These are phyloP conservation scores for Himalopsyche kuldschensis DNA, from an alignment of 2,888 invertebrate species.

Conservation along the genomic window DNA sequence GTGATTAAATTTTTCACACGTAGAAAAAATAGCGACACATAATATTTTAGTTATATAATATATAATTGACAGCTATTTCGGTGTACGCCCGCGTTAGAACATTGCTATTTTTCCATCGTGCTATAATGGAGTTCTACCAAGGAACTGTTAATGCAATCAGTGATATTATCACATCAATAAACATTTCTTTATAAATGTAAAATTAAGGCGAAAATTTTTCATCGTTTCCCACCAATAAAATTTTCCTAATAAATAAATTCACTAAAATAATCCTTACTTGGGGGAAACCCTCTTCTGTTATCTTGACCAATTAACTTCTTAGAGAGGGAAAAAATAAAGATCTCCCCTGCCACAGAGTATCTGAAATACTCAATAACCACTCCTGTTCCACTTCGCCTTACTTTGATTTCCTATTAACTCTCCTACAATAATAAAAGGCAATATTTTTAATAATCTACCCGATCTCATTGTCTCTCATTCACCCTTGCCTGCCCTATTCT, in stretches of 20 bases:
- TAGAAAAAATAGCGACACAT: too few species aligned
- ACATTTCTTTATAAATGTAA: too few species aligned
- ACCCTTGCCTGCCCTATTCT: background rate
- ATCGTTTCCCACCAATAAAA: background rate
- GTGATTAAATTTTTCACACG: too few species aligned
- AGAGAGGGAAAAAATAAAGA: background rate
- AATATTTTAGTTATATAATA: too few species aligned
- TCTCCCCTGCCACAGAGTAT: background rate
- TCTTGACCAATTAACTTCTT: constrained; percentile 26
- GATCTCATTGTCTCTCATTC: constrained; percentile 34
- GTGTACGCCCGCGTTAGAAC: too few species aligned
- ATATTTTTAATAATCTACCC: constrained; percentile 39
- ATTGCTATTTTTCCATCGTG: too few species aligned
- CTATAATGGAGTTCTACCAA: too few species aligned
- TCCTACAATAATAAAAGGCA: constrained; percentile 32
- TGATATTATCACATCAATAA: too few species aligned
- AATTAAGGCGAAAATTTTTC: too few species aligned
- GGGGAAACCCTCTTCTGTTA: constrained; percentile 5
- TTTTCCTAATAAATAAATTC: background rate
- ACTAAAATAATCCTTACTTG: background rate
- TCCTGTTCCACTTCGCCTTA: constrained; percentile 7
- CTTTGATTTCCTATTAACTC: constrained; percentile 33
- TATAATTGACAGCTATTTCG: too few species aligned
- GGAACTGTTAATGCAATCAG: too few species aligned
- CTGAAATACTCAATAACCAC: constrained; percentile 4